Evolutionary conservation across 2,888 invertebrate genomes (phyloP).

Genomic region (Drosophila austrosaltans): DNA sequence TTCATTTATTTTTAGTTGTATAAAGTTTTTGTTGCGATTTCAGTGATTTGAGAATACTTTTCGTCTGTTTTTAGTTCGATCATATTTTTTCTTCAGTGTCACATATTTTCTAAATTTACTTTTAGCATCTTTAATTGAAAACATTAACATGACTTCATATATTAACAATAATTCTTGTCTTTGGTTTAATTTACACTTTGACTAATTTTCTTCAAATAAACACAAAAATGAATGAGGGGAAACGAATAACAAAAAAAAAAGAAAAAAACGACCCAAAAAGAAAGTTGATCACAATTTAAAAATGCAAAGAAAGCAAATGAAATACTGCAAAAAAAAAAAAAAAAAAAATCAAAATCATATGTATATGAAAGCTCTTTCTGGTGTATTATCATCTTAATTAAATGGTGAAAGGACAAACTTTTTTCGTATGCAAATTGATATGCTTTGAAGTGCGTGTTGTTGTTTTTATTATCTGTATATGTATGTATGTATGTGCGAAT

Average conservation of each 20-base stretch:
- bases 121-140: no score
- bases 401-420: conserved; percentile 26
- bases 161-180: no score
- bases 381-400: conserved; percentile 6
- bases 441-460: conserved; percentile 7
- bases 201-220: no score
- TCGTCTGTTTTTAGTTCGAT: no score
- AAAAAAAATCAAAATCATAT: background rate
- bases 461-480: background rate
- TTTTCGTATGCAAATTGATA: conserved; percentile 54
- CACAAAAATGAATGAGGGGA: background rate
- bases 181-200: no score
- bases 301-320: conserved; percentile 1
- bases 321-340: background rate
- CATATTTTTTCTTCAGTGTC: no score
- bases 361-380: background rate
- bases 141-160: no score
- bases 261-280: background rate
- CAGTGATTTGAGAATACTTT: no score
- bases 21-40: no score
- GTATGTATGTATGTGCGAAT: background rate
- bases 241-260: background rate
- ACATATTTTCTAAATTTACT: no score
- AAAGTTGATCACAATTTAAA: conserved; percentile 1
- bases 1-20: no score